Percentiles rank a stretch among this genome's conserved stretches.
phyloP scores from a whole-genome alignment of 2,113 vertebrate species.

The Thomomys bottae region DNA sequence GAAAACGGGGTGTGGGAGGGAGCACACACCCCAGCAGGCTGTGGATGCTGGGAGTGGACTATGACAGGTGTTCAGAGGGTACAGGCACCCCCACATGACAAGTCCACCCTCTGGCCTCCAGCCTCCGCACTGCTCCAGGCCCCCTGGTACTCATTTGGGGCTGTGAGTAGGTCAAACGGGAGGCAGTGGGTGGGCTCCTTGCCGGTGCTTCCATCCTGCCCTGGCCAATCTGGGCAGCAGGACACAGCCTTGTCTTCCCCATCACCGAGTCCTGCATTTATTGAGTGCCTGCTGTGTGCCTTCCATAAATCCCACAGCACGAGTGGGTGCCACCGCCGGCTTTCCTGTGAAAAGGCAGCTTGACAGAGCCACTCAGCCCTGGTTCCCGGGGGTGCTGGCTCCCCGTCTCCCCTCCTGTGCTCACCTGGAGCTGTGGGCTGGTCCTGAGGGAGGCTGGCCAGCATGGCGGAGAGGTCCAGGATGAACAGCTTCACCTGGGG shows the following conservation, averaged over 20 bases:
- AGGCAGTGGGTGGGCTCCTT: too few relatives aligned
- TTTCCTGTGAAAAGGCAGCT: not conserved
- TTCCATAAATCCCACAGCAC: not conserved
- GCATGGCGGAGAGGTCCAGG: slow-evolving; percentile 65
- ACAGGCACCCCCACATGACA: too few relatives aligned
- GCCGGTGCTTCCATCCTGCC: not conserved
- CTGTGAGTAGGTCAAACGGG: not conserved
- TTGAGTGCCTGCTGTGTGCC: not conserved
- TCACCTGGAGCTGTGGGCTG: not conserved
- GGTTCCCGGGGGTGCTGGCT: accelerated
- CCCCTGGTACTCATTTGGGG: not conserved
- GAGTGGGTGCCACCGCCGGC: not conserved
- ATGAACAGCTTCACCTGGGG: slow-evolving; percentile 84
- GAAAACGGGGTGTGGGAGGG: not conserved
- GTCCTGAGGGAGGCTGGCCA: slow-evolving; percentile 32
- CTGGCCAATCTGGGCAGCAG: too few relatives aligned
- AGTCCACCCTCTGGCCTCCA: too few relatives aligned
- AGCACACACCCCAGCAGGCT: not conserved
- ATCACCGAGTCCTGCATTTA: not conserved
- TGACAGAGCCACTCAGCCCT: too few relatives aligned
- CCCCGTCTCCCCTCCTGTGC: accelerated
- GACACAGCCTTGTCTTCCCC: not conserved
- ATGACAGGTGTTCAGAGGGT: too few relatives aligned
- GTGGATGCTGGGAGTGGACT: too few relatives aligned
- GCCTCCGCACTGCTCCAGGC: not conserved